Evolutionary conservation across 1,140 invertebrate genomes (phyloP).

Genomic region (Neelides sp.): DNA sequence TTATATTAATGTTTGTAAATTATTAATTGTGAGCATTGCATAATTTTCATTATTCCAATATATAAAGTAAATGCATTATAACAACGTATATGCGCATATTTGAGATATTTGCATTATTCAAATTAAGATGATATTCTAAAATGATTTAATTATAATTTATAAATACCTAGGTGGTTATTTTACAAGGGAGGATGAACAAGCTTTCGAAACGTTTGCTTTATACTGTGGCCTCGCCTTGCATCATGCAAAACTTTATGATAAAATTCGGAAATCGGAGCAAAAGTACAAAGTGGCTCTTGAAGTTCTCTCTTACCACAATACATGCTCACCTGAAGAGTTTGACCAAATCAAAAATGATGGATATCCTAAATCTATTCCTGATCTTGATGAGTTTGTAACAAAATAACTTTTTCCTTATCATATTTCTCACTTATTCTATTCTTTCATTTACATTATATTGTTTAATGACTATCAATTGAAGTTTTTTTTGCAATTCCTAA

Average conservation of each 20-base stretch:
- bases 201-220: conserved; percentile 69
- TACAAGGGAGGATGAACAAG: conserved; percentile 54
- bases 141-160: neutral
- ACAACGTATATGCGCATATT: too few species aligned
- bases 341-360: conserved; percentile 38
- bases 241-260: conserved; percentile 72
- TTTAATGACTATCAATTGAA: too few species aligned
- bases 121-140: conserved; percentile 3
- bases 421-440: neutral
- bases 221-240: conserved; percentile 74
- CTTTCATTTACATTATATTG: too few species aligned
- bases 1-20: too few species aligned
- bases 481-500: too few species aligned
- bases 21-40: too few species aligned
- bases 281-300: conserved; percentile 70
- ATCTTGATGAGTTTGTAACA: conserved; percentile 40
- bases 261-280: conserved; percentile 67
- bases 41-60: too few species aligned
- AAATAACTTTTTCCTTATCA: neutral
- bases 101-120: too few species aligned
- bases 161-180: conserved; percentile 24
- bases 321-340: conserved; percentile 58
- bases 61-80: too few species aligned
- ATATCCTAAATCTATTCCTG: conserved; percentile 34
- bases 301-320: conserved; percentile 63